Conservation (phyloP, 2,113 vertebrate species). For the Epinephelus moara region DNA sequence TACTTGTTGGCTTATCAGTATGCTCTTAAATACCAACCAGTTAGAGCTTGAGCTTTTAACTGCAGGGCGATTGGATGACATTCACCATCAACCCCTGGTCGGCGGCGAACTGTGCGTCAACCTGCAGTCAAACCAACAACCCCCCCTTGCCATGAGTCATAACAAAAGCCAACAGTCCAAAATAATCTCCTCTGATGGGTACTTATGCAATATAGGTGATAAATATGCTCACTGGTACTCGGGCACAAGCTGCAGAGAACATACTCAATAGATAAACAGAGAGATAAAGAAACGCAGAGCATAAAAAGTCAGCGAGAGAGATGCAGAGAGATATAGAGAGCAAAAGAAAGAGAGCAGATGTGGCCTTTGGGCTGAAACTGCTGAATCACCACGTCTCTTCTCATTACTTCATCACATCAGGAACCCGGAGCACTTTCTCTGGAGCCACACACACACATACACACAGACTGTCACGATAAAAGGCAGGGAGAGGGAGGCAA, state of each 20-base stretch:
- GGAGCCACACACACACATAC: conserved; percentile 43
- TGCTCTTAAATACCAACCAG: conserved; percentile 30
- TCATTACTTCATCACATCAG: conserved; percentile 76
- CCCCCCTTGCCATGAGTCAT: conserved; percentile 26
- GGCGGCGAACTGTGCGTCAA: not conserved
- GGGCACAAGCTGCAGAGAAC: conserved; percentile 15
- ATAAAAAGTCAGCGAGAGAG: conserved; percentile 12
- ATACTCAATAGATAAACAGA: conserved; percentile 36
- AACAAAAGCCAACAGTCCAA: conserved; percentile 47
- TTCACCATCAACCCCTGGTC: conserved; percentile 9
- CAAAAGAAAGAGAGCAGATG: conserved; percentile 75
- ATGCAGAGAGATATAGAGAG: conserved; percentile 53
- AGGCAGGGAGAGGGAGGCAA: conserved; percentile 31
- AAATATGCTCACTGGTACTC: conserved; percentile 21
- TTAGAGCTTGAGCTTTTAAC: conserved; percentile 23
- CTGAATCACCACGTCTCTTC: conserved; percentile 84
- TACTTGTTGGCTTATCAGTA: not conserved
- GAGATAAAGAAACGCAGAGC: conserved; percentile 13
- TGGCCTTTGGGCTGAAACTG: conserved; percentile 78
- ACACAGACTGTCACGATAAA: conserved; percentile 39
- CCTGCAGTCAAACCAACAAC: conserved; percentile 33
- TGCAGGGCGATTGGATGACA: conserved; percentile 32
- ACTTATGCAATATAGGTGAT: conserved; percentile 38
- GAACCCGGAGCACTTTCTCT: conserved; percentile 60
- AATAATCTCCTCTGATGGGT: conserved; percentile 34